These are phyloP conservation scores for Tyria jacobaeae DNA, from an alignment of 2,888 invertebrate species.

Conservation along the genomic window DNA sequence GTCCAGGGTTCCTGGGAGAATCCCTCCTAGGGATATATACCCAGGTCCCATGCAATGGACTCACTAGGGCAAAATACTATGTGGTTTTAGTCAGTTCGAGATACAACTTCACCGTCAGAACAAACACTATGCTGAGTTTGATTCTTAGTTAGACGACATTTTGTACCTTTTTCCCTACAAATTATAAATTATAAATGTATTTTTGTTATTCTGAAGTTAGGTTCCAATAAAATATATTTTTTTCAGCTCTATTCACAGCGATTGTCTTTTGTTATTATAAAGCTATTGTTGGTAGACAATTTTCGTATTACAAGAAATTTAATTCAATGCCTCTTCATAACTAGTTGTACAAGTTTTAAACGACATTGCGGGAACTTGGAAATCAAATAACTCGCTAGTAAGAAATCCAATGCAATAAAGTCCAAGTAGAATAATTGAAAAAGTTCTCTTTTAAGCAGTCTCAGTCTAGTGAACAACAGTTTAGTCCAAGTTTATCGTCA, in stretches of 20 bases:
- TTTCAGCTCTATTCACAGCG: constrained; percentile 5
- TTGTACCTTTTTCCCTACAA: too few species aligned
- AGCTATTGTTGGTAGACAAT: constrained; percentile 40
- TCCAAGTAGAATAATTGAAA: constrained; percentile 68
- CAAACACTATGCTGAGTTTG: too few species aligned
- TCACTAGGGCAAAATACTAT: too few species aligned
- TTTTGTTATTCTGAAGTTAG: too few species aligned
- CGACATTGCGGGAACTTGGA: constrained; percentile 54
- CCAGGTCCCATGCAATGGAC: too few species aligned
- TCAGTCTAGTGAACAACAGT: constrained; percentile 58
- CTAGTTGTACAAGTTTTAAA: constrained; percentile 46
- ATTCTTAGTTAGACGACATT: too few species aligned
- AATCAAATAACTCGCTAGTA: constrained; percentile 64
- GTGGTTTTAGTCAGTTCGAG: too few species aligned
- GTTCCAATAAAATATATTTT: too few species aligned
- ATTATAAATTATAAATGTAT: too few species aligned
- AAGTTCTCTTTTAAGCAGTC: constrained; percentile 65
- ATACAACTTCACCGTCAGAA: too few species aligned
- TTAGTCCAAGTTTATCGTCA: constrained; percentile 61
- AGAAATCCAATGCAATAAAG: constrained; percentile 65
- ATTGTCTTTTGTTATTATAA: constrained; percentile 40
- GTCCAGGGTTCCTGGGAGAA: too few species aligned
- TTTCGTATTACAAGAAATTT: constrained; percentile 34
- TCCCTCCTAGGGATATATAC: too few species aligned
- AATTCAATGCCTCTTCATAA: constrained; percentile 48